phyloP scores from a whole-genome alignment of 2,888 invertebrate species.

The Melieria picta region DNA sequence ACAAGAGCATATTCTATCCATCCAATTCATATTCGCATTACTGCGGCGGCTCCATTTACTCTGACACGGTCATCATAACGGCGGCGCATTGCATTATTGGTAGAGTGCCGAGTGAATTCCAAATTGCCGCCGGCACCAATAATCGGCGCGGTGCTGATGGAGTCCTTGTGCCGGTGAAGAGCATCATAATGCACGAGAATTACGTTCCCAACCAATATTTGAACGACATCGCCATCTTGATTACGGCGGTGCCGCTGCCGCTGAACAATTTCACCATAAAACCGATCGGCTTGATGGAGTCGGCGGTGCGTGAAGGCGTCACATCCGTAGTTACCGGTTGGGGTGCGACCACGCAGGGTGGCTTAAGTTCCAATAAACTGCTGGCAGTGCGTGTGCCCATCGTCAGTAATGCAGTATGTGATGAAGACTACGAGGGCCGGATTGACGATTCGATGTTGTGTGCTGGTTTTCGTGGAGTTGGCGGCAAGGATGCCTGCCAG shows the following conservation, averaged over 20 bases:
- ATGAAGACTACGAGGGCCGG: constrained; percentile 45
- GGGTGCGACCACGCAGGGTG: constrained; percentile 51
- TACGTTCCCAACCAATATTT: constrained; percentile 66
- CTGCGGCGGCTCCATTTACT: constrained; percentile 58
- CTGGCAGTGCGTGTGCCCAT: constrained; percentile 51
- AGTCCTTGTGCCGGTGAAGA: constrained; percentile 66
- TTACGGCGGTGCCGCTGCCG: constrained; percentile 49
- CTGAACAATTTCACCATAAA: constrained; percentile 55
- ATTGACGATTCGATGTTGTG: constrained; percentile 57
- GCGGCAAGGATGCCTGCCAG: constrained; percentile 41
- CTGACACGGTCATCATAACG: constrained; percentile 45
- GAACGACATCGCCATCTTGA: constrained; percentile 69
- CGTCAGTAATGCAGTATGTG: constrained; percentile 40
- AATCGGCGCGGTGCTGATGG: constrained; percentile 66
- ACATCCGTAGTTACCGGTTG: constrained; percentile 53
- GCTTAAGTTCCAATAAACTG: constrained; percentile 46
- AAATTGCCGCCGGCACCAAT: constrained; percentile 70
- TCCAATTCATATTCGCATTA: constrained; percentile 46
- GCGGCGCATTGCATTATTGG: constrained; percentile 59
- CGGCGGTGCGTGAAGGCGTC: constrained; percentile 43
- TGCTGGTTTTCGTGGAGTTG: constrained; percentile 52
- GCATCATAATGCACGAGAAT: constrained; percentile 67
- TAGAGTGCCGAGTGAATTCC: constrained; percentile 44
- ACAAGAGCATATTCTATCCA: constrained; percentile 44
- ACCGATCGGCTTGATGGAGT: constrained; percentile 48